phyloP scores from a whole-genome alignment of 2,797 vertebrate species.

The Myiotriccus ornatus region DNA sequence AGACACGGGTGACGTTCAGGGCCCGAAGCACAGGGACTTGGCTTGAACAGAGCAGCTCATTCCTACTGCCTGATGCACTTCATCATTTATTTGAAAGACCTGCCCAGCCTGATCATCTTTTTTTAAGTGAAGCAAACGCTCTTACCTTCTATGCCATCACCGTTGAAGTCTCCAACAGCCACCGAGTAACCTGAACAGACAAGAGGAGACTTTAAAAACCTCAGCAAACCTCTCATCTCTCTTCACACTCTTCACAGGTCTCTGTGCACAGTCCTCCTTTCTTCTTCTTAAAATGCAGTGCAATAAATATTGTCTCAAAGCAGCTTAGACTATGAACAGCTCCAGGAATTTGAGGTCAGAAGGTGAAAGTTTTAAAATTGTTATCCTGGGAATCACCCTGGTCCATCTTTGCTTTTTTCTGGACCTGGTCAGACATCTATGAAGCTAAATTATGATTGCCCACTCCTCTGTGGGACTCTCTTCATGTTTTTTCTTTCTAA shows the following conservation, averaged over 20 bases:
- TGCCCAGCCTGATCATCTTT: not conserved
- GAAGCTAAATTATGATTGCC: not conserved
- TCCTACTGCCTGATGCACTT: not conserved
- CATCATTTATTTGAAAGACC: not conserved
- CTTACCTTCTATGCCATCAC: conserved; percentile 87
- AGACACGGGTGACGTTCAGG: not conserved
- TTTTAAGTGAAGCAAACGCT: not conserved
- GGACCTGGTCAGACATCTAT: not conserved
- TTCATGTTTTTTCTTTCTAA: not conserved
- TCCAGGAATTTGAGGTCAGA: not conserved
- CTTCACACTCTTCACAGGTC: not conserved
- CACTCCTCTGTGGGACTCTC: not conserved
- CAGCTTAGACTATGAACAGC: not conserved
- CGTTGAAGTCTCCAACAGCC: conserved; percentile 90
- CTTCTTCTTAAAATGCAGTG: not conserved
- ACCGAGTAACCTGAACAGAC: conserved; percentile 89
- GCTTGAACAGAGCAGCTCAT: not conserved
- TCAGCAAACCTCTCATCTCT: not conserved
- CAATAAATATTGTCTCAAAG: not conserved
- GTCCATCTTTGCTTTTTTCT: not conserved
- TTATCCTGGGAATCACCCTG: not conserved
- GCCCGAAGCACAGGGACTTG: not conserved
- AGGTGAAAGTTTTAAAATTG: not conserved
- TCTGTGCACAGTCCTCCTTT: not conserved
- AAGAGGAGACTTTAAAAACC: not conserved